phyloP scores from a whole-genome alignment of 2,888 invertebrate genomes.

The Perdita meconis region DNA sequence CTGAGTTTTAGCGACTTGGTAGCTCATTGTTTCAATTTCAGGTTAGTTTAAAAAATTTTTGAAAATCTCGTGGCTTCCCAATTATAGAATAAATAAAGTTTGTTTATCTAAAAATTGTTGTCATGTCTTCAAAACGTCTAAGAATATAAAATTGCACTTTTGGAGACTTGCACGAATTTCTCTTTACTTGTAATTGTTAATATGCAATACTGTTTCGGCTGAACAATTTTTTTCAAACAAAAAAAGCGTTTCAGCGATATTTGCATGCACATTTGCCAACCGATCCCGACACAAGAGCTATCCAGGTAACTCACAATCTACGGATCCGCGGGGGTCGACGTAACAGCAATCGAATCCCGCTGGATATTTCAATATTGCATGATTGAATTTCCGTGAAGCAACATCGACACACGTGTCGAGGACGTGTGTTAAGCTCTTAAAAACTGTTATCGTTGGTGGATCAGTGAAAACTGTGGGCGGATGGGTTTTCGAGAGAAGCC shows the following conservation, averaged over 20 bases:
- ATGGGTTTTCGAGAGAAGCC: conserved; percentile 3
- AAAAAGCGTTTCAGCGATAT: conserved; percentile 12
- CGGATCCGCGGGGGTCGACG: conserved; percentile 23
- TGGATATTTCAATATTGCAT: conserved; percentile 47
- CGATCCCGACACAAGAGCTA: not conserved
- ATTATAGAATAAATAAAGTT: too few relatives aligned
- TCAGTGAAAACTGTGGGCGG: not conserved
- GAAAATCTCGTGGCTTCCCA: too few relatives aligned
- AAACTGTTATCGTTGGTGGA: conserved; percentile 37
- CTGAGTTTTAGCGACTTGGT: too few relatives aligned
- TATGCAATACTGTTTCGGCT: conserved; percentile 37
- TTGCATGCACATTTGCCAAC: not conserved
- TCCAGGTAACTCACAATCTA: conserved; percentile 20
- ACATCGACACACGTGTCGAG: not conserved
- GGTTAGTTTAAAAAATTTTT: too few relatives aligned
- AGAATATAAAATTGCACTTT: not conserved
- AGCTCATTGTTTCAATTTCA: too few relatives aligned
- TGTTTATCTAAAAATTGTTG: too few relatives aligned
- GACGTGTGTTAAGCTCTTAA: conserved; percentile 28
- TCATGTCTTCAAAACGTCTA: too few relatives aligned
- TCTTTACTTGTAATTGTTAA: too few relatives aligned
- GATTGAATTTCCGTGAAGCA: conserved; percentile 36
- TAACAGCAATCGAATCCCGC: conserved; percentile 36
- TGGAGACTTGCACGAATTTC: not conserved
- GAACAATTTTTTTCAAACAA: conserved; percentile 2